phyloP scores from a whole-genome alignment of 64 coral and sea anemone species.

The Hydrozoanthus tunicans region DNA sequence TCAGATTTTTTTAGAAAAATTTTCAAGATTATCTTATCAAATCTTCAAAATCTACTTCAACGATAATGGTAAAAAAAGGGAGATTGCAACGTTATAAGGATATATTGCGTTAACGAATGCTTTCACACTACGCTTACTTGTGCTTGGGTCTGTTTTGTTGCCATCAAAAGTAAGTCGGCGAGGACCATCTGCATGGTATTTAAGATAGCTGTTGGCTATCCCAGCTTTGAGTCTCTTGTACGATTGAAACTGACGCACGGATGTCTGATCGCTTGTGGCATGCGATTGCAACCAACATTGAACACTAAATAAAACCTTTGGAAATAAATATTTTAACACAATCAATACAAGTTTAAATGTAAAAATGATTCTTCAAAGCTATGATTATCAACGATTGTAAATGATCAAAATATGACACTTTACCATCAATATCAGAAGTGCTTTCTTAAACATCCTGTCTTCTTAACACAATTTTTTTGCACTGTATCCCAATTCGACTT shows the following conservation, averaged over 20 bases:
- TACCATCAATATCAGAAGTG: background rate
- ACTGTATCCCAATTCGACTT: background rate
- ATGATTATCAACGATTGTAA: background rate
- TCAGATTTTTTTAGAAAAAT: too few species aligned
- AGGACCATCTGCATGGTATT: slow-evolving; percentile 7
- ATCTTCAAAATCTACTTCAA: too few species aligned
- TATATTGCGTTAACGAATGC: too few species aligned
- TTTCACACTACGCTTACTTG: background rate
- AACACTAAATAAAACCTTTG: background rate
- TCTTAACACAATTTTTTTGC: background rate
- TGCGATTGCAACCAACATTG: background rate
- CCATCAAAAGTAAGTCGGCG: background rate
- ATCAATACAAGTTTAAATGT: background rate
- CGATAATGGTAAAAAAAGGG: too few species aligned
- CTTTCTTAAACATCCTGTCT: background rate
- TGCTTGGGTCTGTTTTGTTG: slow-evolving; percentile 1
- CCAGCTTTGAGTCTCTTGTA: background rate
- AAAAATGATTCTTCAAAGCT: background rate
- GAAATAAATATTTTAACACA: background rate
- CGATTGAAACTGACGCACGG: background rate
- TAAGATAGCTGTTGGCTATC: background rate
- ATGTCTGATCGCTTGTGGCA: background rate
- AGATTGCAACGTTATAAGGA: too few species aligned
- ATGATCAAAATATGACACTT: background rate
- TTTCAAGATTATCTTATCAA: too few species aligned